Evolutionary conservation across 2,888 invertebrate genomes (phyloP).

Genomic region (Stenchaetothrips biformis): DNA sequence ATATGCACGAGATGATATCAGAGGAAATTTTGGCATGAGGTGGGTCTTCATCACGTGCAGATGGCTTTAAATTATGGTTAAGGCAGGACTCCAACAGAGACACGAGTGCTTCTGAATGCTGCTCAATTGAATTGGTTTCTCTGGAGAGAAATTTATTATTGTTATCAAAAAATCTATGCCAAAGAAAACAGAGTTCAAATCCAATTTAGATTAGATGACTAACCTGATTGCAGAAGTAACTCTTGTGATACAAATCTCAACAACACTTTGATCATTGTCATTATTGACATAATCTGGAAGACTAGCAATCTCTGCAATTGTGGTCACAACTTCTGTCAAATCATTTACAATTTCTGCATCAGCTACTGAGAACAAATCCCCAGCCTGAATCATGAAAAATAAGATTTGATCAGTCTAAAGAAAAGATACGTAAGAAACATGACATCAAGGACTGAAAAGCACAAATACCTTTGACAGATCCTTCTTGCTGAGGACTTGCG

Average conservation of each 20-base stretch:
- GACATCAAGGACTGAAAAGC: not conserved
- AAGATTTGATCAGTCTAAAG: too few relatives aligned
- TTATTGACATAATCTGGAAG: constrained; percentile 76
- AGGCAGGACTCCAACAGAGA: constrained; percentile 80
- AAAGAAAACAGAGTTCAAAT: not conserved
- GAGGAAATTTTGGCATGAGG: constrained; percentile 95
- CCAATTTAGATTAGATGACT: not conserved
- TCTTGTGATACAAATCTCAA: constrained; percentile 89
- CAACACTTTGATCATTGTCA: constrained; percentile 89
- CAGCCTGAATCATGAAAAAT: constrained; percentile 55
- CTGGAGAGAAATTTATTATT: constrained; percentile 43
- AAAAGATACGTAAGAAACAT: constrained; percentile 20
- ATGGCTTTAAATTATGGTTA: constrained; percentile 79
- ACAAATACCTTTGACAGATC: constrained; percentile 65
- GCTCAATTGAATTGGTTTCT: constrained; percentile 81
- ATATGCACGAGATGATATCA: constrained; percentile 90
- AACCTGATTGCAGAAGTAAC: constrained; percentile 82
- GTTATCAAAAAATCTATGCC: constrained; percentile 7
- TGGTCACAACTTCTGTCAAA: constrained; percentile 73
- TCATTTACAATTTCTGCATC: constrained; percentile 82
- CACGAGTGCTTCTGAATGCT: constrained; percentile 78
- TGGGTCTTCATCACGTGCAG: constrained; percentile 75
- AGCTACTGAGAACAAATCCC: constrained; percentile 82
- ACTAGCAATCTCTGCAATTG: constrained; percentile 74
- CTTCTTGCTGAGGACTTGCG: constrained; percentile 81